These are phyloP conservation scores for Carpatolechia fugitivella DNA, from an alignment of 2,888 invertebrate genomes.

Conservation along the genomic window DNA sequence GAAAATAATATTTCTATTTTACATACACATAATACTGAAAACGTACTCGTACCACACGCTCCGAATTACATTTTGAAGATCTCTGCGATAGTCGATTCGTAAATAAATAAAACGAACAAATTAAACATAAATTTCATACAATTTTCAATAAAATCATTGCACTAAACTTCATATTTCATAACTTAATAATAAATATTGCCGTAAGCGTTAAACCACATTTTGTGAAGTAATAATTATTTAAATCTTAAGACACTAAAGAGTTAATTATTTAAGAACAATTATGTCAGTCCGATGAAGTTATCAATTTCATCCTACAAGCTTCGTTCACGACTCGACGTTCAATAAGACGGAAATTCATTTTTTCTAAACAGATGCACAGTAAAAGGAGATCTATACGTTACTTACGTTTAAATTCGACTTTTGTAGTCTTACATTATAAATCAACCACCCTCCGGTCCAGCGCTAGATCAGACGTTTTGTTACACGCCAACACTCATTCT, in stretches of 20 bases:
- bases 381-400: not conserved
- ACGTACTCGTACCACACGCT: slow-evolving; percentile 55
- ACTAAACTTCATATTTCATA: slow-evolving; percentile 70
- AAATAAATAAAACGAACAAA: slow-evolving; percentile 64
- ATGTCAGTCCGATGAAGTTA: slow-evolving; percentile 71
- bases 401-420: too few relatives aligned
- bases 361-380: slow-evolving; percentile 29
- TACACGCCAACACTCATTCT: too few relatives aligned
- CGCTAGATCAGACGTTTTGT: too few relatives aligned
- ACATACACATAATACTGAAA: slow-evolving; percentile 75
- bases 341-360: slow-evolving; percentile 55
- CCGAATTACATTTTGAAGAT: slow-evolving; percentile 51
- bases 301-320: slow-evolving; percentile 56
- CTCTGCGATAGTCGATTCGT: slow-evolving; percentile 47
- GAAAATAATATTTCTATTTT: slow-evolving; percentile 65
- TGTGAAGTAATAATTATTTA: slow-evolving; percentile 61
- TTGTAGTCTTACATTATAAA: too few relatives aligned
- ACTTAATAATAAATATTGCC: slow-evolving; percentile 78
- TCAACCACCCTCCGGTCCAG: too few relatives aligned
- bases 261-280: slow-evolving; percentile 65
- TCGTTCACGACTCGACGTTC: slow-evolving; percentile 43
- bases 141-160: slow-evolving; percentile 77
- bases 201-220: slow-evolving; percentile 69
- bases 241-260: slow-evolving; percentile 63
- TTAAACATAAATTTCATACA: slow-evolving; percentile 71